Evolutionary conservation across 2,888 invertebrate genomes (phyloP), one percentile per base, ranked within the genome.

Genomic region (Craniophora ligustri): DNA sequence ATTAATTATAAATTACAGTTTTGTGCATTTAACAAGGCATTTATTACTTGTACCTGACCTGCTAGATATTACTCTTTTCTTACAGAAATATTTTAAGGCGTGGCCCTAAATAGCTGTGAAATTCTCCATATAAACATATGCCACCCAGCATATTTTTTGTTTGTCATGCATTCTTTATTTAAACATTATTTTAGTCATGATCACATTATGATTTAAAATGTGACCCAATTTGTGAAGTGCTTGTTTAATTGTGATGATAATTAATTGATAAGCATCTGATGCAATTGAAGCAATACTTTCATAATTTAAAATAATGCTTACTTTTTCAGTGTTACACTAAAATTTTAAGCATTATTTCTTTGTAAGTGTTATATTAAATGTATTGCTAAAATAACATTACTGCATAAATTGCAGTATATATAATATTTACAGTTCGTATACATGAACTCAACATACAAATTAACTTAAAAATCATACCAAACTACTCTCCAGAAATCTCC

Each of bases 351-450:
- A 63, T 76, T 75, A 73, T 67, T 75, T 73, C 60, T 26, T 26
- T 26, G n/a, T 19, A 18, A 6, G 47, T 19, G 15, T 10, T 49
- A 57, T 51, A 54, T 57, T 44, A 51, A 76, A 67, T 56, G 61
- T 80, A 79, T 81, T 78, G 75, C 74, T 74, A 65, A 56, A 81
- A 76, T 23, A 40, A 61, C 56, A 68, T 49, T 26, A 54, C 67
- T 71, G 76, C 79, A 69, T 55, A 67, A 64, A 76, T 10, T 71
- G 77, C 82, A 79, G 72, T 39, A 61, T 68, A 67, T 53, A 74
- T 77, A 77, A 55, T 81, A 85, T 79, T 71, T 83, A 82, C 84
- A 83, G 44, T 57, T 78, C 67, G 67, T 78, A 80, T 81, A 81
- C 69, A 73, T 72, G 76, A 73, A 72, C 67, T 67, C 51, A 67